Conservation (phyloP, 53 echinoderm and acorn worm species). For the Astropecten irregularis region DNA sequence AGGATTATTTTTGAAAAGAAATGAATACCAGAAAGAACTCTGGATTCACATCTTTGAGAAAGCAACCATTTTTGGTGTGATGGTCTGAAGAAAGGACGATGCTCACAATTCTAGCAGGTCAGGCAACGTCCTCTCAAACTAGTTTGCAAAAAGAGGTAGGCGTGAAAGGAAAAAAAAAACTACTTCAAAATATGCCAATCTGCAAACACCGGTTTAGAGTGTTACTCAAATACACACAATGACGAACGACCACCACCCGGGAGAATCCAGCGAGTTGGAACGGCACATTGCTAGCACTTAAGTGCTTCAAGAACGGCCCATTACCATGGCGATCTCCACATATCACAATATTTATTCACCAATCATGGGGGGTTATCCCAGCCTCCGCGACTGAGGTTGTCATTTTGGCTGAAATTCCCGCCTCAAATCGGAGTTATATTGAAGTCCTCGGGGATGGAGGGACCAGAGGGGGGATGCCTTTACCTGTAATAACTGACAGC, state of each 20-base stretch:
- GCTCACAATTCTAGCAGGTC: too few species aligned
- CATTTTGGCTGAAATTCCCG: conserved; percentile 32
- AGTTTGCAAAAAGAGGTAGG: background rate
- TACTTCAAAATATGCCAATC: conserved; percentile 40
- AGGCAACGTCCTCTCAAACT: background rate
- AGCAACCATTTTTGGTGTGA: too few species aligned
- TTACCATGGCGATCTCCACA: conserved; percentile 32
- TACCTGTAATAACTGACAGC: conserved; percentile 26
- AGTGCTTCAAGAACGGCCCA: conserved; percentile 5
- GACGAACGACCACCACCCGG: too few species aligned
- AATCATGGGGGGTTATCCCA: conserved; percentile 22
- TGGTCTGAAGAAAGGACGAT: too few species aligned
- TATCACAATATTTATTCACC: conserved; percentile 50
- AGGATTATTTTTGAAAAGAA: too few species aligned
- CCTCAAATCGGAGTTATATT: conserved; percentile 1
- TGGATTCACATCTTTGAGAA: too few species aligned
- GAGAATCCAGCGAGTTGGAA: background rate
- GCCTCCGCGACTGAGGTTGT: conserved; percentile 6
- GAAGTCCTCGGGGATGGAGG: conserved; percentile 20
- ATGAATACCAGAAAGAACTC: too few species aligned
- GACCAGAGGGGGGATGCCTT: background rate
- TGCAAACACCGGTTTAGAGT: conserved; percentile 23
- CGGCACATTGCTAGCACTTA: background rate
- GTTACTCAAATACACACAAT: background rate
- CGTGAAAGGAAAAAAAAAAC: background rate